Conservation (phyloP, 2,888 invertebrate species). For the Heliconius erato region DNA sequence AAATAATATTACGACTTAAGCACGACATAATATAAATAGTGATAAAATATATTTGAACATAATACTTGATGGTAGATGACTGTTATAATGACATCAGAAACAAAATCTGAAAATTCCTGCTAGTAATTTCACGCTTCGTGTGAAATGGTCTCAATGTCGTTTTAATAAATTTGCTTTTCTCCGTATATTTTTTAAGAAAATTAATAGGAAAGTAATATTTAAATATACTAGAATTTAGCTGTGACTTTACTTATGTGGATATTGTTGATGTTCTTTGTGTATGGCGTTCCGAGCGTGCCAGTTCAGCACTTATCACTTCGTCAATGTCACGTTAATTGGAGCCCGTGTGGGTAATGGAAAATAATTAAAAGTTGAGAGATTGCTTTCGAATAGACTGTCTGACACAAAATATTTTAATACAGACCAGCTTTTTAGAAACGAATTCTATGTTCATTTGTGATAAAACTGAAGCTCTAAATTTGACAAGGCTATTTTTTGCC, state of each 20-base stretch:
- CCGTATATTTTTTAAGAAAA: slow-evolving; percentile 2
- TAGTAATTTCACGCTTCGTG: slow-evolving; percentile 22
- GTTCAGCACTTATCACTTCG: too few relatives aligned
- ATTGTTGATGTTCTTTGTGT: too few relatives aligned
- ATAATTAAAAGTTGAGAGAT: too few relatives aligned
- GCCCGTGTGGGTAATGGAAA: too few relatives aligned
- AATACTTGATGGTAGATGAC: not conserved
- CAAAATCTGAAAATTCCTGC: slow-evolving; percentile 27
- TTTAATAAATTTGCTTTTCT: slow-evolving; percentile 6
- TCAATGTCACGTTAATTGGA: too few relatives aligned
- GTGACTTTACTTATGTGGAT: not conserved
- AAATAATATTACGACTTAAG: not conserved
- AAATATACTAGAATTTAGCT: not conserved
- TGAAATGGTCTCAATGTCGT: slow-evolving; percentile 13
- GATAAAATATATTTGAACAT: not conserved
- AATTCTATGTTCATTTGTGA: too few relatives aligned
- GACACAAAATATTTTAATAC: too few relatives aligned
- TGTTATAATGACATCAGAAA: slow-evolving; percentile 22
- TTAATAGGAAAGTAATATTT: not conserved
- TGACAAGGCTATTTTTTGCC: too few relatives aligned
- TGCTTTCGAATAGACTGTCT: too few relatives aligned
- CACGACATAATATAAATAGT: not conserved
- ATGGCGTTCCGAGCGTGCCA: too few relatives aligned
- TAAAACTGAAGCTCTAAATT: too few relatives aligned
- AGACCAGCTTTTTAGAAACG: too few relatives aligned